Conservation (phyloP, 2,888 invertebrate species). For the Eupithecia insigniata region DNA sequence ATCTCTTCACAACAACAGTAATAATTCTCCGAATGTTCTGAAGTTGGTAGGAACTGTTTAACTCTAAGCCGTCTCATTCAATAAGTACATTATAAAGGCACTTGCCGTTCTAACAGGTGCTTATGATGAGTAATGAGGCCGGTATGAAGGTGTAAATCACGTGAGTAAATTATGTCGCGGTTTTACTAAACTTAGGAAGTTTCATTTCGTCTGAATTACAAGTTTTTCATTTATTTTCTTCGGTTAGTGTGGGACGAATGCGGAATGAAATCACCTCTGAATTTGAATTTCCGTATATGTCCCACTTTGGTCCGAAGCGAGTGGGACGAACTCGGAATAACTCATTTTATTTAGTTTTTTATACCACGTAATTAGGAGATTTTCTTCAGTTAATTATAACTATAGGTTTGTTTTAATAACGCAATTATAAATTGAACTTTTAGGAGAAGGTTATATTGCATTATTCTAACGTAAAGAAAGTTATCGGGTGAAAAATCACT, state of each 20-base stretch:
- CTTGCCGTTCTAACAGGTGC: slow-evolving; percentile 42
- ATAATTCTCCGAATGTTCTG: slow-evolving; percentile 10
- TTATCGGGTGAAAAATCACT: too few relatives aligned
- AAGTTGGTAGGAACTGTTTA: slow-evolving; percentile 18
- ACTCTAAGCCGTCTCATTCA: slow-evolving; percentile 32
- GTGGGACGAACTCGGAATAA: too few relatives aligned
- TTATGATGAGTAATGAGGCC: slow-evolving; percentile 39
- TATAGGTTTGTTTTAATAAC: too few relatives aligned
- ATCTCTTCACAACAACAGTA: not conserved
- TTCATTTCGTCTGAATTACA: slow-evolving; percentile 18
- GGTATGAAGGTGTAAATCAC: slow-evolving; percentile 42
- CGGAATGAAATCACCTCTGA: too few relatives aligned
- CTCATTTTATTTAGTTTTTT: too few relatives aligned
- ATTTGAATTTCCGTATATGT: too few relatives aligned
- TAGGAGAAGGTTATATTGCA: too few relatives aligned
- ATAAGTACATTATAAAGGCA: slow-evolving; percentile 41
- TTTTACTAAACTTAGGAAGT: slow-evolving; percentile 30
- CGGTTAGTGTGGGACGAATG: not conserved
- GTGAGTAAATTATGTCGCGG: slow-evolving; percentile 31
- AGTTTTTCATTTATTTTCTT: not conserved
- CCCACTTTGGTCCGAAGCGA: too few relatives aligned
- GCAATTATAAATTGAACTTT: too few relatives aligned
- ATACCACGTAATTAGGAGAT: too few relatives aligned
- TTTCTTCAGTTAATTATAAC: too few relatives aligned
- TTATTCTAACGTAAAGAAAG: too few relatives aligned